A percentile compares a stretch with the other conserved stretches of the same genome.
phyloP scores from a whole-genome alignment of 2,113 vertebrate genomes.

The Gambusia affinis region DNA sequence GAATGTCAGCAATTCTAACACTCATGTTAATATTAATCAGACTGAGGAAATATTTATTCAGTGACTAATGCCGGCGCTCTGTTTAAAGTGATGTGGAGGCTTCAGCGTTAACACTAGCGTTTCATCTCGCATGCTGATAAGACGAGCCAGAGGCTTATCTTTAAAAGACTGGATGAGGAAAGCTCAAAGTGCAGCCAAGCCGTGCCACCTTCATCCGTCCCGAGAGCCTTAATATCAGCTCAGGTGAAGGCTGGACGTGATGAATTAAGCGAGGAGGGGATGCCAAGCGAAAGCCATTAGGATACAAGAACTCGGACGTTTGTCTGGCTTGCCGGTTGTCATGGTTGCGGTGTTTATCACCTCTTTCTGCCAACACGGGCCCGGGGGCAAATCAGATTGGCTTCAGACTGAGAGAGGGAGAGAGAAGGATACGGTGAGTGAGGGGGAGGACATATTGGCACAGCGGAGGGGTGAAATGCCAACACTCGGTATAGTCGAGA shows the following conservation, averaged over 20 bases:
- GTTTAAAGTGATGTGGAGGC: constrained; percentile 29
- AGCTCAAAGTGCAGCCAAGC: constrained; percentile 28
- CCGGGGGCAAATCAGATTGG: constrained; percentile 79
- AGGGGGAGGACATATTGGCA: constrained; percentile 73
- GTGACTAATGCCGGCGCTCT: constrained; percentile 33
- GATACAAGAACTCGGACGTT: constrained; percentile 59
- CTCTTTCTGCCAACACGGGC: constrained; percentile 72
- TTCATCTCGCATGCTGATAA: constrained; percentile 38
- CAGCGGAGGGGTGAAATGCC: constrained; percentile 73
- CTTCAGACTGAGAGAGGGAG: constrained; percentile 60
- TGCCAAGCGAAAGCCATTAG: constrained; percentile 65
- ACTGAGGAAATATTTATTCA: constrained; percentile 43
- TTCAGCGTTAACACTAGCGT: constrained; percentile 30
- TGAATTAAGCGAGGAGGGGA: constrained; percentile 57
- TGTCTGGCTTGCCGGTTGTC: constrained; percentile 72
- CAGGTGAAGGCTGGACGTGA: constrained; percentile 59
- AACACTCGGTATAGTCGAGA: constrained; percentile 60
- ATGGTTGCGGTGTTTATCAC: constrained; percentile 80
- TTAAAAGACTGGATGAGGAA: constrained; percentile 31
- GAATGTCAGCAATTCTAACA: constrained; percentile 37
- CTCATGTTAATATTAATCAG: constrained; percentile 41
- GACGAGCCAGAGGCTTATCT: constrained; percentile 30
- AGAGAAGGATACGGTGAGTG: constrained; percentile 59
- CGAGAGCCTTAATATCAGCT: constrained; percentile 44
- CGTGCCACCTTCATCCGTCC: constrained; percentile 24